Base-by-base conservation (phyloP, 2,113 vertebrate genomes). In the Sylvietta virens region DNA sequence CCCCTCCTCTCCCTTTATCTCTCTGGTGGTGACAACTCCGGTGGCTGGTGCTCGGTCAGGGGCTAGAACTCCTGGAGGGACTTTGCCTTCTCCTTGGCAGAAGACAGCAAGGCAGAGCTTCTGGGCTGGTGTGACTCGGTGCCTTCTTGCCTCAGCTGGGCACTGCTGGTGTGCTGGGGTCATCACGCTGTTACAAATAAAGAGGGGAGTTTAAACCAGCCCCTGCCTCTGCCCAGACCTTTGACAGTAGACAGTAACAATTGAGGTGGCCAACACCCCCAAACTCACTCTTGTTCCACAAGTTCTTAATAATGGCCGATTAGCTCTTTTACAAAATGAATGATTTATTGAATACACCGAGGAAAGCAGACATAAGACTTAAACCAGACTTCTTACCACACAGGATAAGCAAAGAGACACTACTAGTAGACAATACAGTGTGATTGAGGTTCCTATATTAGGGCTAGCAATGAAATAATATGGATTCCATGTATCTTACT, bases 131-230 rank as follows among this genome's bases (percentile, higher is more conserved):
- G 39, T 26, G 47, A 31, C 17, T 65, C 0, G 0, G 27, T n/a
- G 30, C 50, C 23, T 39, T 23, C 18, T 45, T 22, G 12, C n/a
- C 40, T 39, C 0, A 2, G 58, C 18, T 0, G 0, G 56, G 33
- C 8, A 8, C 57, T 53, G 39, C 27, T 47, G 48, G 18, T 7
- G 11, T 18, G 11, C 60, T 56, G 42, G 18, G 23, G 8, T 56
- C 30, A 24, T 44, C 11, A 5, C 1, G 2, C n/a, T 50, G 13
- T 27, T 27, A 37, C 7, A 11, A 19, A 15, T 37, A 28, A 42
- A 56, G 50, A 37, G 8, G 13, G 33, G 33, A 45, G 2, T 31
- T 37, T 15, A 8, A 37, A 16, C 16, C 40, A 54, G 48, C 17
- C 33, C 24, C 40, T 57, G 58, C 31, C 31, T 44, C 30, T 79